phyloP scores from a whole-genome alignment of 2,113 vertebrate genomes.

The Tragelaphus strepsiceros region DNA sequence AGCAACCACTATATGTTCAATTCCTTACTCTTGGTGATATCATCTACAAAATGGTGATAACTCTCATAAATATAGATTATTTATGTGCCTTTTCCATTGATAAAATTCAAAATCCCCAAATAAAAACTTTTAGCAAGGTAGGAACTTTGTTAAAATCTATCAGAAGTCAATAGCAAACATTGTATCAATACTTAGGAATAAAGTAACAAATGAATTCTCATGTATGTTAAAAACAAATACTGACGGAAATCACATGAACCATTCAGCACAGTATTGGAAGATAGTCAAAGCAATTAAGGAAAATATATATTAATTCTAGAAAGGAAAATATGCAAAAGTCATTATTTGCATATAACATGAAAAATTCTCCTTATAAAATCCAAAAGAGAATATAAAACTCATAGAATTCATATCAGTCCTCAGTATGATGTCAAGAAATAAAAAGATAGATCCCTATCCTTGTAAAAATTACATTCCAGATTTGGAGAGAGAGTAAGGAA shows the following conservation, averaged over 20 bases:
- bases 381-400: background rate
- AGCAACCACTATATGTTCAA: background rate
- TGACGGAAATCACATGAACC: background rate
- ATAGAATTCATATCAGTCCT: background rate
- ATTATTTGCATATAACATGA: background rate
- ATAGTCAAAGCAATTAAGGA: background rate
- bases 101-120: slow-evolving; percentile 2
- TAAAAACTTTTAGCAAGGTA: background rate
- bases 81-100: background rate
- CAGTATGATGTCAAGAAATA: background rate
- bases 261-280: background rate
- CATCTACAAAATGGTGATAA: background rate
- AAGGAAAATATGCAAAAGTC: background rate
- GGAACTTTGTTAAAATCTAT: background rate
- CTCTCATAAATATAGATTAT: background rate
- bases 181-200: background rate
- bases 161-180: background rate
- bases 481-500: background rate
- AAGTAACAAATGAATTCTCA: background rate
- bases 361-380: background rate
- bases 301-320: background rate
- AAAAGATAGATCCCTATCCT: background rate
- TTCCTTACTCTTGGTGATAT: background rate
- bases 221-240: background rate
- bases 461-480: background rate